Percentiles rank a stretch among this genome's conserved stretches.
Conservation (phyloP, 2,113 vertebrate species). For the Oryzias curvinotus region DNA sequence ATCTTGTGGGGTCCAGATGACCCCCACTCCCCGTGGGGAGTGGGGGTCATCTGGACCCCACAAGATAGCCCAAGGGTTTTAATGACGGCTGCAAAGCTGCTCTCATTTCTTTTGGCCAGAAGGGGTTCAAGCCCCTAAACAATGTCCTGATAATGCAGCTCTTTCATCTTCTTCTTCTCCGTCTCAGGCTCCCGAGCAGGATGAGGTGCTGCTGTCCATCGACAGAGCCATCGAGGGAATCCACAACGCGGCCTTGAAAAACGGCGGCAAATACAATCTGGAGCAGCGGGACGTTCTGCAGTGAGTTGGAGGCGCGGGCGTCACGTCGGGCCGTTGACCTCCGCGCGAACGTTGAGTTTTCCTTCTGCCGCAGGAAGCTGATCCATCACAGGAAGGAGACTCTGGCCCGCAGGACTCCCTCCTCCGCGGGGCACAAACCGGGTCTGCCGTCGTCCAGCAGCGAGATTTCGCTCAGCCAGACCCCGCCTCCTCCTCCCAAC, state of each 20-base stretch:
- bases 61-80: no score
- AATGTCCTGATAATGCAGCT: constrained; percentile 45
- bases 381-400: constrained; percentile 98
- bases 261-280: constrained; percentile 96
- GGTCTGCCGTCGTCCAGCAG: constrained; percentile 85
- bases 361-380: constrained; percentile 82
- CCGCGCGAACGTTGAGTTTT: background rate
- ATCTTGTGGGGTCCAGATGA: no score
- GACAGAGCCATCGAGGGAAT: constrained; percentile 96
- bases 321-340: background rate
- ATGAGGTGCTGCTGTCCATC: constrained; percentile 94
- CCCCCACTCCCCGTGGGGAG: no score
- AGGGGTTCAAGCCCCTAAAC: constrained; percentile 36
- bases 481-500: constrained; percentile 67
- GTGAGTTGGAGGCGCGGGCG: constrained; percentile 74
- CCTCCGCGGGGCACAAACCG: constrained; percentile 73
- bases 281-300: constrained; percentile 96
- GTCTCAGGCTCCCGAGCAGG: constrained; percentile 89
- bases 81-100: constrained; percentile 50
- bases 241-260: constrained; percentile 94
- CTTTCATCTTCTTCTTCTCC: background rate
- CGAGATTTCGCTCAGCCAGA: constrained; percentile 85
- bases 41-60: no score
- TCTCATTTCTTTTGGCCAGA: constrained; percentile 52
- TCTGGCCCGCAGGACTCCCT: constrained; percentile 84